Percentiles rank a stretch among this genome's conserved stretches.
phyloP scores from a whole-genome alignment of 2,113 vertebrate species.

The Thryonomys swinderianus region DNA sequence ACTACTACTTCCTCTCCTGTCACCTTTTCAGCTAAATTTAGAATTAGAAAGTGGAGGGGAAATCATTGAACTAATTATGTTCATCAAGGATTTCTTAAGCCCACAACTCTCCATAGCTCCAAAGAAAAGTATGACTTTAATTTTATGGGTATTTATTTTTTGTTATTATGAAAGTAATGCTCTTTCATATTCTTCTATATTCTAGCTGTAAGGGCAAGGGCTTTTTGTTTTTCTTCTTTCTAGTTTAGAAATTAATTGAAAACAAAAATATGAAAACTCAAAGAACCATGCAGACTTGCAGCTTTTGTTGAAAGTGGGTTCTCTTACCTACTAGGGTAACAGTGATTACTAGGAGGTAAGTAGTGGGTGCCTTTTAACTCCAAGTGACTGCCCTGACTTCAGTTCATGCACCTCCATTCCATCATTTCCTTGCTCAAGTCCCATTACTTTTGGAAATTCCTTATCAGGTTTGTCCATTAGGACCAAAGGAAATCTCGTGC shows the following conservation, averaged over 20 bases:
- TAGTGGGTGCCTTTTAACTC: background rate
- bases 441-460: background rate
- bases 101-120: background rate
- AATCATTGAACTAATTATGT: background rate
- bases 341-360: background rate
- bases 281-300: background rate
- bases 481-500: background rate
- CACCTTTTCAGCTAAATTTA: background rate
- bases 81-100: background rate
- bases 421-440: background rate
- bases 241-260: background rate
- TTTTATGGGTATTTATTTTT: background rate
- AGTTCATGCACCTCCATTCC: background rate
- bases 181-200: background rate
- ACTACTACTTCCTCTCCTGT: background rate
- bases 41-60: background rate
- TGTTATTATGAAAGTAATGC: background rate
- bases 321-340: background rate
- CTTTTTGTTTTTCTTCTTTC: constrained; percentile 2
- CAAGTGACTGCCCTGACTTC: background rate
- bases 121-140: background rate
- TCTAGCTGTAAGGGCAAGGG: background rate
- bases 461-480: background rate
- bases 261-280: background rate
- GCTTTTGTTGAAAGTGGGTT: background rate